A percentile compares a stretch with the other conserved stretches of the same genome.
Conservation (phyloP, 2,888 invertebrate genomes). For the Habrosyne pyritoides region DNA sequence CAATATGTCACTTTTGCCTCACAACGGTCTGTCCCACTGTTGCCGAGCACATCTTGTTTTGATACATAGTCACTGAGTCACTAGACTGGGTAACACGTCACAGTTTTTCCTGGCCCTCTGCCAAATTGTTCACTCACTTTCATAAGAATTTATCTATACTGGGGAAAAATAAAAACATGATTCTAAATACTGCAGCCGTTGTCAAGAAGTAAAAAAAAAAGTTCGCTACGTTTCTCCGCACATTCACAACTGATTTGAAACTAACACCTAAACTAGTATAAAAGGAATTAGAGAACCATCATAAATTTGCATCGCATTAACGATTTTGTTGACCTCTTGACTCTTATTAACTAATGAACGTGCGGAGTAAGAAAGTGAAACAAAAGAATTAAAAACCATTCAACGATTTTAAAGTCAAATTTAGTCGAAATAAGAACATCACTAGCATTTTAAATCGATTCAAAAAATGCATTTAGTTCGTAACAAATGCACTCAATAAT, state of each 20-base stretch:
- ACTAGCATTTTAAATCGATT: neutral
- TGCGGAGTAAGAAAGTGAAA: neutral
- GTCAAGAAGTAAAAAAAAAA: neutral
- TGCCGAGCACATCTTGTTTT: constrained; percentile 38
- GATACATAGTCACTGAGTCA: constrained; percentile 58
- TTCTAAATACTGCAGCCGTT: constrained; percentile 31
- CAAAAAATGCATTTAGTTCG: neutral
- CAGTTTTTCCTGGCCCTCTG: constrained; percentile 35
- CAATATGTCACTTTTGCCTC: constrained; percentile 54
- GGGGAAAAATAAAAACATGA: constrained; percentile 29
- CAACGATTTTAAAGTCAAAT: neutral
- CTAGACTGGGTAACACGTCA: constrained; percentile 43
- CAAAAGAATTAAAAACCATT: neutral
- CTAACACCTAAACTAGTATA: neutral
- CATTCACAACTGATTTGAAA: neutral
- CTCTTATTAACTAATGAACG: neutral
- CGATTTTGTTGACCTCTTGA: constrained; percentile 2
- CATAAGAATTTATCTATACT: constrained; percentile 17
- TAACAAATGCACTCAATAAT: neutral
- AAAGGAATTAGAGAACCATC: neutral
- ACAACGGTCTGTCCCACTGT: constrained; percentile 27
- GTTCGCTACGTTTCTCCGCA: neutral
- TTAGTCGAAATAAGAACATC: neutral
- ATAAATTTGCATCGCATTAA: neutral
- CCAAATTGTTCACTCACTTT: constrained; percentile 36